Base-by-base conservation (phyloP, 1,140 invertebrate species). In the Branchinecta lynchi region DNA sequence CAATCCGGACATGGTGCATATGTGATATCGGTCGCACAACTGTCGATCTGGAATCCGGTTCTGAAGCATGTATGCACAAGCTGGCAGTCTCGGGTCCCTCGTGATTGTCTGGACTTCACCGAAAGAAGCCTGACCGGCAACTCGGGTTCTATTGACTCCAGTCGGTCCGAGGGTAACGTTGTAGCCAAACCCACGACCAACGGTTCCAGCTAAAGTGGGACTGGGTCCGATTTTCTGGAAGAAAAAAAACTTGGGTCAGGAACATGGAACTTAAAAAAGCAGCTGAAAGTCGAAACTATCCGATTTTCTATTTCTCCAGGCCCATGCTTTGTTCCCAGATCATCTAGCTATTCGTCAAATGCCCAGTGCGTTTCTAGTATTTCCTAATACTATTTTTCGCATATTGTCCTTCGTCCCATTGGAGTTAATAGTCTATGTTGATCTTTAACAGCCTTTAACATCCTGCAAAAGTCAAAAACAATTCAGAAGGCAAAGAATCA, bases 61-160 rank as follows among this genome's bases (percentile, higher is more conserved):
- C 51, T 68, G 68, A 10, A n/a, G 9, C 68, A 68, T n/a, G n/a
- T 44, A 20, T 3, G 68, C 43, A 68, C 68, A 68, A 21, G 21
- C 6, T 7, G 43, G 0, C 43, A 60, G 17, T 60, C 17, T 60
- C 12, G 51, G 51, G 6, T 60, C 51, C 17, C 51, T 12, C 12
- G 17, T 60, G 51, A 60, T 60, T 15, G 12, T 60, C 12, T 20
- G 12, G 51, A 60, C 17, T 60, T 60, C 51, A 3, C 51, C 51
- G 51, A 60, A 60, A 3, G 51, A 20, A 15, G 51, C 51, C 12
- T 15, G 17, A 60, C 51, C 51, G 12, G 12, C 51, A 60, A 60
- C 17, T 60, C 51, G 51, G 12, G 51, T 60, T 6, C 51, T 60
- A 60, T 60, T 60, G 12, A 12, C 51, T 60, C 51, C 51, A 60